Percentiles rank a stretch among this genome's conserved stretches.
Evolutionary conservation across 2,888 invertebrate genomes (phyloP).

Genomic region (Volucella inanis): DNA sequence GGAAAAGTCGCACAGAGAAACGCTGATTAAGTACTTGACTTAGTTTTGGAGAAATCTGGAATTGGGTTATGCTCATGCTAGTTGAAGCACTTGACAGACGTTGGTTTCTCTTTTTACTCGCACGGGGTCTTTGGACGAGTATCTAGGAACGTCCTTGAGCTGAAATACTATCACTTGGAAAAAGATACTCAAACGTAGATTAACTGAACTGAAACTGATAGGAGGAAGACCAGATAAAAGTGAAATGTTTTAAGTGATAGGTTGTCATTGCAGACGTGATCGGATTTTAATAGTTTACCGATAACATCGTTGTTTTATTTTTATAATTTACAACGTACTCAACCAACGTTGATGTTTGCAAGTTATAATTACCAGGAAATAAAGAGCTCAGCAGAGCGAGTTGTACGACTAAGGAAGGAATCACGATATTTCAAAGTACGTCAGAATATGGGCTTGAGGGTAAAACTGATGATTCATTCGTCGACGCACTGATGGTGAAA

Average conservation of each 20-base stretch:
- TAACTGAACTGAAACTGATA: not conserved
- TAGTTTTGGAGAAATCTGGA: constrained; percentile 32
- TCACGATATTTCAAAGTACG: too few species aligned
- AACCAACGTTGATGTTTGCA: not conserved
- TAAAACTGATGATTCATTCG: not conserved
- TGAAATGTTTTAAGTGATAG: not conserved
- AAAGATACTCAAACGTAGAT: constrained; percentile 18
- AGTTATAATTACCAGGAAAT: too few species aligned
- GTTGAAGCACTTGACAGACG: constrained; percentile 21
- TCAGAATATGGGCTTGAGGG: too few species aligned
- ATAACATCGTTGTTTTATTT: too few species aligned
- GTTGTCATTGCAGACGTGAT: too few species aligned
- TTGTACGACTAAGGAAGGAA: too few species aligned
- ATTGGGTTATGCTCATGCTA: constrained; percentile 47
- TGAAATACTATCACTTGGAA: not conserved
- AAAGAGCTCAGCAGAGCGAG: too few species aligned
- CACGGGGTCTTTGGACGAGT: not conserved
- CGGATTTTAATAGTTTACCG: too few species aligned
- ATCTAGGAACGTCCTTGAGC: constrained; percentile 26
- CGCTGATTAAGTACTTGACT: constrained; percentile 50
- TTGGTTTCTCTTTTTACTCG: constrained; percentile 49
- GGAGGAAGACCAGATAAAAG: constrained; percentile 6
- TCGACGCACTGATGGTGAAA: too few species aligned
- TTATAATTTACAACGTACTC: too few species aligned
- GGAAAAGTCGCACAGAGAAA: constrained; percentile 28